A percentile compares a stretch with the other conserved stretches of the same genome.
Evolutionary conservation across 2,797 vertebrate species (phyloP).

Genomic region (Aeoliscus strigatus): DNA sequence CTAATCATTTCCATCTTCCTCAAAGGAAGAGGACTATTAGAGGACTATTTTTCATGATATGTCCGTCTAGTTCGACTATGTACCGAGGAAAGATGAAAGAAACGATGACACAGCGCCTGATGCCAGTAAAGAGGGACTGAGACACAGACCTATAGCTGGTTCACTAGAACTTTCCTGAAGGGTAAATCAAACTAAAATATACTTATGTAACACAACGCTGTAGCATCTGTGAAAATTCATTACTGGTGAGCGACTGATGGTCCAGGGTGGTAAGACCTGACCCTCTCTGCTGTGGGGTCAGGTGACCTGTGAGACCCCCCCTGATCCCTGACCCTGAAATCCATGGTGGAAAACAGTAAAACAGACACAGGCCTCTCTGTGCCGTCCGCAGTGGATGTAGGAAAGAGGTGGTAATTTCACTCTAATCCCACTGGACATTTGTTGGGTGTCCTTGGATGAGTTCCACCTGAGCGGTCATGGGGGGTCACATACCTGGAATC

Average conservation of each 20-base stretch:
- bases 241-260: constrained; percentile 11
- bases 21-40: too few species aligned
- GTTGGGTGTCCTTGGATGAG: constrained; percentile 41
- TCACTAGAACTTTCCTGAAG: not conserved
- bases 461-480: constrained; percentile 18
- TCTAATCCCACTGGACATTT: constrained; percentile 43
- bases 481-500: constrained; percentile 39
- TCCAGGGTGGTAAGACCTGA: not conserved
- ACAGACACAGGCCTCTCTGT: constrained; percentile 6
- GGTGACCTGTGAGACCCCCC: constrained; percentile 9
- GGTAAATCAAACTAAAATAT: constrained; percentile 23
- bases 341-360: constrained; percentile 17
- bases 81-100: too few species aligned
- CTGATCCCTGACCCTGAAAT: constrained; percentile 22
- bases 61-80: too few species aligned
- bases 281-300: not conserved
- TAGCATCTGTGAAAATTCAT: constrained; percentile 6
- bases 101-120: too few species aligned
- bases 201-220: constrained; percentile 27
- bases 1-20: constrained; percentile 55
- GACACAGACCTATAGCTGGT: too few species aligned
- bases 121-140: too few species aligned
- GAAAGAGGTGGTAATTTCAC: constrained; percentile 29
- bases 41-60: too few species aligned
- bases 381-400: constrained; percentile 26